These are phyloP conservation scores for Bungarus multicinctus DNA, from an alignment of 2,113 vertebrate genomes.

Conservation along the genomic window DNA sequence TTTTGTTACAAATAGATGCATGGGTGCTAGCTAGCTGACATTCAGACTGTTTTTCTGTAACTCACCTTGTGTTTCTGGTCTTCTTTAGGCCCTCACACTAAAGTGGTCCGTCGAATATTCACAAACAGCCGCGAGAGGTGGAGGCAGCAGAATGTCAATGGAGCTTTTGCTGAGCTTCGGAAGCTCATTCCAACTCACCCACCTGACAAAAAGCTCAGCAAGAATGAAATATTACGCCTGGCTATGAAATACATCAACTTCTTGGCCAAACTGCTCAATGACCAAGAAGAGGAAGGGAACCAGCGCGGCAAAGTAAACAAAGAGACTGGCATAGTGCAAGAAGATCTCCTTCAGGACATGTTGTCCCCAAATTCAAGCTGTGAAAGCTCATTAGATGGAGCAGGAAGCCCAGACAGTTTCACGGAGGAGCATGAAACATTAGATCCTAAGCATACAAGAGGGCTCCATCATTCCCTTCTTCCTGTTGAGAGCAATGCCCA, in stretches of 20 bases:
- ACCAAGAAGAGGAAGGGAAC: slow-evolving; percentile 90
- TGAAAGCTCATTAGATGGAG: slow-evolving; percentile 88
- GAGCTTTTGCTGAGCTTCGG: slow-evolving; percentile 91
- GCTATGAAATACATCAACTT: slow-evolving; percentile 99
- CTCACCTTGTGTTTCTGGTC: slow-evolving; percentile 11
- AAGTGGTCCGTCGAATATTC: slow-evolving; percentile 92
- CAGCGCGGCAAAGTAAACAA: slow-evolving; percentile 78
- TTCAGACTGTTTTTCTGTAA: fast-evolving
- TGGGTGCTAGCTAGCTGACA: not conserved
- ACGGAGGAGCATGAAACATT: slow-evolving; percentile 81
- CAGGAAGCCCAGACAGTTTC: slow-evolving; percentile 90
- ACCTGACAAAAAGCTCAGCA: slow-evolving; percentile 93
- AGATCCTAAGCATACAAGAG: slow-evolving; percentile 70
- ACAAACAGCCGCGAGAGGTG: slow-evolving; percentile 94
- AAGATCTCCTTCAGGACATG: slow-evolving; percentile 87
- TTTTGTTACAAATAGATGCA: fast-evolving
- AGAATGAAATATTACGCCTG: slow-evolving; percentile 92
- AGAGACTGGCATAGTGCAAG: slow-evolving; percentile 80
- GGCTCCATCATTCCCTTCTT: slow-evolving; percentile 81
- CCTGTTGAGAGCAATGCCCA: slow-evolving; percentile 78
- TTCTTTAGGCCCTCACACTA: slow-evolving; percentile 84
- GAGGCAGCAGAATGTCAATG: slow-evolving; percentile 95
- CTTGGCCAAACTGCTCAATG: slow-evolving; percentile 91
- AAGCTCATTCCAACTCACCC: slow-evolving; percentile 94
- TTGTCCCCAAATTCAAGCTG: slow-evolving; percentile 92